Evolutionary conservation across 2,113 vertebrate species (phyloP), one percentile per base, ranked within the genome.

Genomic region (Cynoglossus semilaevis): DNA sequence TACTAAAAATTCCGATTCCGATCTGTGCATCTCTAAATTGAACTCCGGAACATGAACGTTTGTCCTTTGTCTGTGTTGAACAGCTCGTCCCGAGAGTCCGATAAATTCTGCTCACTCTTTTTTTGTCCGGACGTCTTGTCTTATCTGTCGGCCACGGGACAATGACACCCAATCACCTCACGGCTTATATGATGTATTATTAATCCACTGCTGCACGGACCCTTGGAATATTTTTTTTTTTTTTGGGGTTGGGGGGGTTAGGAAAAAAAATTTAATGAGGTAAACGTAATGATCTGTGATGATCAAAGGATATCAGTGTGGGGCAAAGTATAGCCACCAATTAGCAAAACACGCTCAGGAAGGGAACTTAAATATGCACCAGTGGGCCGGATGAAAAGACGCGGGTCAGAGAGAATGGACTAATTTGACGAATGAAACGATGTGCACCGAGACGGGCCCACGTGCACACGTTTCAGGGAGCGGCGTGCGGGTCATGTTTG

Each of bases 261-360:
- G 58, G 52, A 15, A 29, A 38, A 64, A 63, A 70, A 88, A 88
- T 89, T 90, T 92, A 92, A 92, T 90, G 91, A 92, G 90, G 89
- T 91, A 92, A 91, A 92, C 70, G 91, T 92, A 91, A 91, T 91
- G 89, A 92, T 92, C 87, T 87, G 86, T 83, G 83, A 90, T 91
- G 91, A 91, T 92, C 91, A 92, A 91, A 91, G 89, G 79, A 87
- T 86, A 91, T 90, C 87, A 84, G 88, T 85, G 85, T 85, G 86
- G 86, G 88, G 87, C 84, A 87, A 87, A 89, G 86, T 89, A 89
- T 81, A 90, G 89, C 88, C 91, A 90, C 87, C 91, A 92, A 92
- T 92, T 92, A 92, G 88, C 81, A 88, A 90, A 90, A 90, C 89
- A 91, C 89, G 89, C 85, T 64, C 80, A 85, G 84, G 86, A 88